Evolutionary conservation across 2,797 vertebrate species (phyloP).

Genomic region (Melanitta fusca): DNA sequence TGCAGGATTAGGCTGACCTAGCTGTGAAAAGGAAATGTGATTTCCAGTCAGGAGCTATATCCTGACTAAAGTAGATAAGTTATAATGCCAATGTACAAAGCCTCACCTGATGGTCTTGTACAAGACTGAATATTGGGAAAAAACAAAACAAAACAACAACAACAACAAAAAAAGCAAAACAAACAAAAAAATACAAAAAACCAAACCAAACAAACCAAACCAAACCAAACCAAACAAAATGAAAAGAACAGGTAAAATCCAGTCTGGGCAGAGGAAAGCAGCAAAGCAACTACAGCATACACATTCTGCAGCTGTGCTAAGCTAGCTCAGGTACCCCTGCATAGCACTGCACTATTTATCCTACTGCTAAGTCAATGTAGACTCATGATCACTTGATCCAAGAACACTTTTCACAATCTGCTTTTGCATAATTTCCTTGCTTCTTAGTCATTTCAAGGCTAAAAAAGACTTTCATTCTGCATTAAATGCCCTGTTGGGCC

Average conservation of each 20-base stretch:
- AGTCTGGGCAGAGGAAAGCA: not conserved
- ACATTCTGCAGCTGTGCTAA: not conserved
- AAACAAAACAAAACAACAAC: not conserved
- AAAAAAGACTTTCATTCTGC: slow-evolving; percentile 35
- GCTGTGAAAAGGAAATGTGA: not conserved
- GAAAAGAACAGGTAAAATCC: not conserved
- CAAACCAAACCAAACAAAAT: not conserved
- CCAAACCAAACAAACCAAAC: not conserved
- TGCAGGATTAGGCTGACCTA: not conserved
- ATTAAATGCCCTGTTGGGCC: not conserved
- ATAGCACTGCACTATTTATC: not conserved
- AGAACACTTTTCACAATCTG: slow-evolving; percentile 32
- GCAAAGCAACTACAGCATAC: not conserved
- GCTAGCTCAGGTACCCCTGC: not conserved
- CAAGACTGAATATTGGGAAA: not conserved
- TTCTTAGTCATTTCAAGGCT: slow-evolving; percentile 19
- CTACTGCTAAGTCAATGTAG: slow-evolving; percentile 15
- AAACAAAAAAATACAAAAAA: not conserved
- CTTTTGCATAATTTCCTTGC: slow-evolving; percentile 42
- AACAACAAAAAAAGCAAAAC: not conserved
- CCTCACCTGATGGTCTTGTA: not conserved
- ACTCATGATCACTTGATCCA: slow-evolving; percentile 61
- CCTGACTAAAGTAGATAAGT: not conserved
- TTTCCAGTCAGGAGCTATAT: not conserved
- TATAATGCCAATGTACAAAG: not conserved